Percentiles rank a stretch among this genome's conserved stretches.
Evolutionary conservation across 2,888 invertebrate species (phyloP).

Genomic region (Chrysolina haemoptera): DNA sequence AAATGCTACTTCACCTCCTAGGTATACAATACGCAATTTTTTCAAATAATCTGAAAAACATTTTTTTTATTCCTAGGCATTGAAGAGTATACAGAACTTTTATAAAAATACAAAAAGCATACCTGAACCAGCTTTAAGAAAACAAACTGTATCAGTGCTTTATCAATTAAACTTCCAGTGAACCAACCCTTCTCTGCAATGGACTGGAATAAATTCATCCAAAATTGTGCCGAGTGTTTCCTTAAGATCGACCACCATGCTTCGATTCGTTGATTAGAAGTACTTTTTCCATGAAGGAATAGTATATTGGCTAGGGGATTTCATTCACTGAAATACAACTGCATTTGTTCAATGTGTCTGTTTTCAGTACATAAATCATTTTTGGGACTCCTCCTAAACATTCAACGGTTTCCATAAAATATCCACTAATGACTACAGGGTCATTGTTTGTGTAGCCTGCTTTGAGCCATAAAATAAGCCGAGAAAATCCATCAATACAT

Average conservation of each 20-base stretch:
- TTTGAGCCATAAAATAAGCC: too few relatives aligned
- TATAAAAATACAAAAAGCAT: neutral
- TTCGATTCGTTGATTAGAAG: too few relatives aligned
- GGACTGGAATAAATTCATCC: neutral
- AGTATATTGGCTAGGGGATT: neutral
- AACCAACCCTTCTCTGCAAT: neutral
- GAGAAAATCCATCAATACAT: too few relatives aligned
- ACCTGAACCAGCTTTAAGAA: neutral
- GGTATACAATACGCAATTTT: too few relatives aligned
- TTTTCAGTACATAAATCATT: neutral
- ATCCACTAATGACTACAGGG: neutral
- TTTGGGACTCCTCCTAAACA: neutral
- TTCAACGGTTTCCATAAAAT: neutral
- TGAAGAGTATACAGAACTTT: neutral
- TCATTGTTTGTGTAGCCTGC: too few relatives aligned
- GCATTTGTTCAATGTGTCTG: neutral
- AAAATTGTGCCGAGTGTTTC: too few relatives aligned
- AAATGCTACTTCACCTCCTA: too few relatives aligned
- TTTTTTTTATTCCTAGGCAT: too few relatives aligned
- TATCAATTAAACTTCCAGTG: neutral
- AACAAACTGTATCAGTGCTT: neutral
- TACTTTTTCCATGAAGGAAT: neutral
- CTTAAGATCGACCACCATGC: neutral
- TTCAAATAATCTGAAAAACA: too few relatives aligned
- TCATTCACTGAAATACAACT: neutral